phyloP scores from a whole-genome alignment of 2,113 vertebrate genomes.

The Romanogobio albipinnatus region DNA sequence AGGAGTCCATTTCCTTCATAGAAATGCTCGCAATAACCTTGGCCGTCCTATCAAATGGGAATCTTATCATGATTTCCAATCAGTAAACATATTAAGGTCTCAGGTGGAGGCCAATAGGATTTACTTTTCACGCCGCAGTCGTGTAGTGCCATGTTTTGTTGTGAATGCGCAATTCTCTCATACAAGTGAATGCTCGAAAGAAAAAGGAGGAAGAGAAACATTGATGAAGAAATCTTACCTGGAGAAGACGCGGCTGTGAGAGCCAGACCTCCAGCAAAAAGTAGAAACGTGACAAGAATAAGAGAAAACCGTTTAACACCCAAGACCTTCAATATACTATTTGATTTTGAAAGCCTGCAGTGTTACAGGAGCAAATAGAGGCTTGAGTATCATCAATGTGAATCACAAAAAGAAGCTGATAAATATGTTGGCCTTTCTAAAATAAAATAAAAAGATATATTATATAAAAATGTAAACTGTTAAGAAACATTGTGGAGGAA shows the following conservation, averaged over 20 bases:
- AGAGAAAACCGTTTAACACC: background rate
- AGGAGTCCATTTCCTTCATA: background rate
- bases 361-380: background rate
- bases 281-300: background rate
- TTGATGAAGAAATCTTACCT: background rate
- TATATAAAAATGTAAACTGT: no score
- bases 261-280: background rate
- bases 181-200: background rate
- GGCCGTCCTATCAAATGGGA: background rate
- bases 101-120: background rate
- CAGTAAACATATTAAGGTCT: background rate
- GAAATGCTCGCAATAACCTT: background rate
- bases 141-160: background rate
- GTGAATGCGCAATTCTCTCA: background rate
- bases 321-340: background rate
- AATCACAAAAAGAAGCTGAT: background rate
- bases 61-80: background rate
- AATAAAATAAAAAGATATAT: background rate
- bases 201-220: background rate
- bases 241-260: background rate
- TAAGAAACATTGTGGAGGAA: no score
- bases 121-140: background rate
- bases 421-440: background rate
- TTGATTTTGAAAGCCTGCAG: background rate
- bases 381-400: background rate